Evolutionary conservation across 2,113 vertebrate genomes (phyloP).

Genomic region (Pterocles burchelli): DNA sequence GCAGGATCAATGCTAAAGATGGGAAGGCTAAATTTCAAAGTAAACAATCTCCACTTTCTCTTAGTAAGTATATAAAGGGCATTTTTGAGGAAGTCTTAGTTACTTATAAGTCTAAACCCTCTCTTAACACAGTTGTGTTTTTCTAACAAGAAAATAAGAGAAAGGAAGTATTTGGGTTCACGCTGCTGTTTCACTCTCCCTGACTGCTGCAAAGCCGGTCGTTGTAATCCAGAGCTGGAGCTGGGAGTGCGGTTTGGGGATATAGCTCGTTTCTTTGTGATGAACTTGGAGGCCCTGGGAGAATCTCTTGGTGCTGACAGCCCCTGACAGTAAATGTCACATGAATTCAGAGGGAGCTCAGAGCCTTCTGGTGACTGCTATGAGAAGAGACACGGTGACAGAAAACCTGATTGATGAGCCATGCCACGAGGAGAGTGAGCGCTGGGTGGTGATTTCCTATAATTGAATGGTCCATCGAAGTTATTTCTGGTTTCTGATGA

Average conservation of each 20-base stretch:
- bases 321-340: conserved; percentile 69
- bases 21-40: not conserved
- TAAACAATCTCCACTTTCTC: not conserved
- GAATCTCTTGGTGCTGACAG: conserved; percentile 68
- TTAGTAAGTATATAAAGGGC: not conserved
- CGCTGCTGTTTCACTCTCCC: not conserved
- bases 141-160: not conserved
- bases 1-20: conserved; percentile 20
- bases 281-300: conserved; percentile 56
- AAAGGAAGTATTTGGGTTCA: not conserved
- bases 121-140: not conserved
- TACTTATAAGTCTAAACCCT: not conserved
- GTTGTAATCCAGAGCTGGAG: conserved; percentile 23
- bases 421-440: conserved; percentile 31
- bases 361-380: conserved; percentile 63
- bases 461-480: conserved; percentile 22
- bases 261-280: conserved; percentile 36
- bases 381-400: conserved; percentile 66
- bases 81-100: not conserved
- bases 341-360: conserved; percentile 40
- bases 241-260: not conserved
- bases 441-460: conserved; percentile 20
- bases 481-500: conserved; percentile 37
- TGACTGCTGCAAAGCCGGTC: not conserved
- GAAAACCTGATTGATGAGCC: conserved; percentile 65